Evolutionary conservation across 2,113 vertebrate species (phyloP).

Genomic region (Oncorhynchus tshawytscha): DNA sequence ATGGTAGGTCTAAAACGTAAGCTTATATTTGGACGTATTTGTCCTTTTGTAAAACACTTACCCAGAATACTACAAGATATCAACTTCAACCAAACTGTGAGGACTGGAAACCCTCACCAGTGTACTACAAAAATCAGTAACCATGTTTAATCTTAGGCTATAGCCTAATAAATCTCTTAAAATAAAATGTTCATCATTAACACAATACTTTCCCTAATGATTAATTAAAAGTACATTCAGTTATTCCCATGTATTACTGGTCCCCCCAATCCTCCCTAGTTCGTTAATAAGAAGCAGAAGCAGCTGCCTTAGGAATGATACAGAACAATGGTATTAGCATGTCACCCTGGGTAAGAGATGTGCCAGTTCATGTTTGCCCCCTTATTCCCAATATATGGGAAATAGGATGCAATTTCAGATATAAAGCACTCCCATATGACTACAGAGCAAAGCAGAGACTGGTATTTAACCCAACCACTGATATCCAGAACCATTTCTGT

Average conservation of each 20-base stretch:
- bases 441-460: background rate
- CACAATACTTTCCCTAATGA: slow-evolving; percentile 27
- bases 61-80: too few species aligned
- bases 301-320: slow-evolving; percentile 52
- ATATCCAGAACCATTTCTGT: too few species aligned
- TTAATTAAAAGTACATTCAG: slow-evolving; percentile 54
- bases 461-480: too few species aligned
- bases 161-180: slow-evolving; percentile 33
- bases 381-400: too few species aligned
- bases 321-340: background rate
- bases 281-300: slow-evolving; percentile 28
- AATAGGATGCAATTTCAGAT: too few species aligned
- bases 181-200: background rate
- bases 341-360: background rate
- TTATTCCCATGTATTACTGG: slow-evolving; percentile 2
- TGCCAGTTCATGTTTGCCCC: too few species aligned
- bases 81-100: background rate
- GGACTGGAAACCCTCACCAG: background rate
- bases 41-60: background rate
- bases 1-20: background rate
- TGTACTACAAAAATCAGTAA: background rate
- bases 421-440: too few species aligned
- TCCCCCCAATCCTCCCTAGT: background rate
- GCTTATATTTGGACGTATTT: background rate
- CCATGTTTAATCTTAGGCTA: too few species aligned